phyloP scores from a whole-genome alignment of 2,797 vertebrate genomes.

The Linurgus olivaceus region DNA sequence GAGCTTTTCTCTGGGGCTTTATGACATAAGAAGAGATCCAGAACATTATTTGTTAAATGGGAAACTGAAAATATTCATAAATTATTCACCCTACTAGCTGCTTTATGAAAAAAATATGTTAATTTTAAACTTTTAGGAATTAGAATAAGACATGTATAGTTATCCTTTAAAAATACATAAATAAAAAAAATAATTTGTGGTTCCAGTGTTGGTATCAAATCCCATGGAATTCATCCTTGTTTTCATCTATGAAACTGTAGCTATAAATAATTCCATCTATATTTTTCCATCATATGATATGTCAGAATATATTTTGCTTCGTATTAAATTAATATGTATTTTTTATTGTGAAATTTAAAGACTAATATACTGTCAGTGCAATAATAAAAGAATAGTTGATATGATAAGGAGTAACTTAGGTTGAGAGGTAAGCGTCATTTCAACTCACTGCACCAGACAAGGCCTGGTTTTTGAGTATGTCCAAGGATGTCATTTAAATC shows the following conservation, averaged over 20 bases:
- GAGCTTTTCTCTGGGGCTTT: not conserved
- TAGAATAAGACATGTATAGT: not conserved
- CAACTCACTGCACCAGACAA: not conserved
- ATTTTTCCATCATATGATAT: not conserved
- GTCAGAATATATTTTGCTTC: not conserved
- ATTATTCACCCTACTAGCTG: not conserved
- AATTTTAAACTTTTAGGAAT: not conserved
- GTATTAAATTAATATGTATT: not conserved
- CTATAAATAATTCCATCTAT: not conserved
- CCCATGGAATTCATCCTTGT: not conserved
- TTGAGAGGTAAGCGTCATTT: not conserved
- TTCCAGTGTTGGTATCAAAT: not conserved
- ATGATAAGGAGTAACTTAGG: not conserved
- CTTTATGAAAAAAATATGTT: not conserved
- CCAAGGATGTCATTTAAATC: not conserved
- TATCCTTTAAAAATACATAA: not conserved
- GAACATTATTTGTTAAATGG: not conserved
- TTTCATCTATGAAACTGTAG: not conserved
- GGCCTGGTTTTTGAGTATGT: not conserved
- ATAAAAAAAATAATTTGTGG: not conserved
- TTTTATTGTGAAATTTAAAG: not conserved
- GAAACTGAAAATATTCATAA: not conserved
- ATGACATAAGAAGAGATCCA: not conserved
- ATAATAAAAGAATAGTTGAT: not conserved
- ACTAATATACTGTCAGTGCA: not conserved